Evolutionary conservation across 2,797 vertebrate species (phyloP), one percentile per base, ranked within the genome.

Genomic region (Lepidocolaptes lacrymiger): DNA sequence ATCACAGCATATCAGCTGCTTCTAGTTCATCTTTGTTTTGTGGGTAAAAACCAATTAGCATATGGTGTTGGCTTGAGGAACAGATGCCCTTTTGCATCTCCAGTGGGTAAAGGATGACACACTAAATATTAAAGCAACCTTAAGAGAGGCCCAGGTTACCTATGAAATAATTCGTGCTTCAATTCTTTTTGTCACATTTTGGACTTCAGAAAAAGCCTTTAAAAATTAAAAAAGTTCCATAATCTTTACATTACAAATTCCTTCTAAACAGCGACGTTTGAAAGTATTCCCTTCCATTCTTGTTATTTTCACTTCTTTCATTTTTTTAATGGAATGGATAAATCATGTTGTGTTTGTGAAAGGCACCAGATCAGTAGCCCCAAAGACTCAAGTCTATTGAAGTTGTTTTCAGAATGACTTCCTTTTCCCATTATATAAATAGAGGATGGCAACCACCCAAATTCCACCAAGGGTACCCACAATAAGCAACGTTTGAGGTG

Each of bases 81-180:
- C 13, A 89, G 84, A 26, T 93, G 76, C 82, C 72, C 68, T 82
- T 96, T 72, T 61, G 41, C 44, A 85, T 93, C 49, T 88, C 51
- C 63, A 61, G 6, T 3, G 28, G 48, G 2, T 78, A 73, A 79
- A 44, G 39, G 30, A 54, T 52, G 46, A 61, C 67, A 91, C 43
- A 83, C 28, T 69, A 83, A 92, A 41, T 67, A 85, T 14, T 37
- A 32, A 61, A 88, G 61, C 2, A 28, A 59, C 15, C n/a, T 68
- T 49, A 77, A 46, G 17, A 92, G 34, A 68, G 6, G n/a, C 71
- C 77, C 71, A 27, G 37, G 23, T 37, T 37, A 44, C 61, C 54
- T 48, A 27, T 67, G 63, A 51, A 73, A 62, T 32, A 41, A 26
- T 36, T 78, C 6, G 18, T 39, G 69, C 14, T 30, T 82, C 30